Evolutionary conservation across 2,797 vertebrate genomes (phyloP), one percentile per base, ranked within the genome.

Genomic region (Myripristis murdjan): DNA sequence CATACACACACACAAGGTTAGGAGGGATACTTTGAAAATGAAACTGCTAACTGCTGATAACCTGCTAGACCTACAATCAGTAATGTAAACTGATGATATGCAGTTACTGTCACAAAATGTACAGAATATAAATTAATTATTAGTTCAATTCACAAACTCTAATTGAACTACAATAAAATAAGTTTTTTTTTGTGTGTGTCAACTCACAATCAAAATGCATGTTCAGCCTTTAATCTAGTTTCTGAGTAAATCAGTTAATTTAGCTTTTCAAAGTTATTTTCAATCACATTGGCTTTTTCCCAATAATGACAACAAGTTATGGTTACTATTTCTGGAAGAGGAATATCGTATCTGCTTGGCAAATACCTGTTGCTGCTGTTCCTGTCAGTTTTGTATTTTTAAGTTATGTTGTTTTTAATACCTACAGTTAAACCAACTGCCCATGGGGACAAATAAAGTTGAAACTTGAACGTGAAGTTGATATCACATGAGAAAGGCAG

Each of bases 401-500:
- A 83, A 16, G 43, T 2, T 7, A 26, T 56, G 57, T 55, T 72
- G 57, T 80, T 72, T 70, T 71, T 64, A 62, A 76, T 58, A 14
- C 26, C 60, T 73, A 47, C 62, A 75, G 35, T 52, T 16, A 70
- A 66, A 73, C 28, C 8, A 55, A 22, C 44, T 72, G 52, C 51
- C 39, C 66, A 70, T 60, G 64, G 60, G 47, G 64, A 63, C 59
- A 61, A 77, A 73, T 53, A 41, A 80, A 69, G 64, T 82, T 77
- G 69, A 20, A 77, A 80, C 14, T 28, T 28, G 28, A 28, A 43
- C 76, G 70, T 71, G 26, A 77, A 79, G 68, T 44, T 73, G 64
- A 81, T 73, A 70, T 47, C 43, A 73, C 47, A 59, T 23, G 14
- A 68, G 76, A 67, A 11, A 67, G 55, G 14, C 64, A 11, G 18